These are phyloP conservation scores for Grammomys dolichurus DNA, from an alignment of 2,113 vertebrate genomes.

Conservation along the genomic window DNA sequence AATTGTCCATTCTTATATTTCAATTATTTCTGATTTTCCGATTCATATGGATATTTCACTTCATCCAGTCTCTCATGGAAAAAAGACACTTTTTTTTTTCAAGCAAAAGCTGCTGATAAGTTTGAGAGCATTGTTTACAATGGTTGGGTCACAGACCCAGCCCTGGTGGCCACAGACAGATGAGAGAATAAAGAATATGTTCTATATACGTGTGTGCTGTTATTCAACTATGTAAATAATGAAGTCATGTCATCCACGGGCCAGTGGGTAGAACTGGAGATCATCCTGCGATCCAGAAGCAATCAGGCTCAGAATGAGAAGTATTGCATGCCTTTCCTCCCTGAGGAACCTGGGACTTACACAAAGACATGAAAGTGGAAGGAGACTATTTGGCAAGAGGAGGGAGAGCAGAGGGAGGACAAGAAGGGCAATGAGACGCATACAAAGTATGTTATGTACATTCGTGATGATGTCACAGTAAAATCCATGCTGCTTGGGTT, in stretches of 20 bases:
- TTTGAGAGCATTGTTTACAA: neutral
- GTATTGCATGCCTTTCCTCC: neutral
- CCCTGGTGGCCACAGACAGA: neutral
- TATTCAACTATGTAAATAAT: neutral
- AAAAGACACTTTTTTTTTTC: constrained; percentile 12
- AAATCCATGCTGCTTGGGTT: neutral
- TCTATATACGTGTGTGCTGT: neutral
- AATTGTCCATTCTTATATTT: neutral
- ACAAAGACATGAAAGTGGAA: neutral
- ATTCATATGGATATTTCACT: neutral
- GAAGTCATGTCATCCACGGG: neutral
- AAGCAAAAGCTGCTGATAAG: constrained; percentile 8
- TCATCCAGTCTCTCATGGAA: neutral
- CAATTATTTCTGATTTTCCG: neutral
- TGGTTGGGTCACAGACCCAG: neutral
- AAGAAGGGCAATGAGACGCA: neutral
- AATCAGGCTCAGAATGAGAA: neutral
- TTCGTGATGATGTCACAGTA: neutral
- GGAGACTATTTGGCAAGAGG: neutral
- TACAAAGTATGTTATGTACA: neutral
- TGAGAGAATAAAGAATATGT: neutral
- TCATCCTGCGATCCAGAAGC: neutral
- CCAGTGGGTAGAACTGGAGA: neutral
- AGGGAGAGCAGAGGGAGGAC: no score
- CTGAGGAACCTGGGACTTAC: neutral